A percentile compares a stretch with the other conserved stretches of the same genome.
Evolutionary conservation across 2,797 vertebrate genomes (phyloP).

Genomic region (Halcyon leucocephala): DNA sequence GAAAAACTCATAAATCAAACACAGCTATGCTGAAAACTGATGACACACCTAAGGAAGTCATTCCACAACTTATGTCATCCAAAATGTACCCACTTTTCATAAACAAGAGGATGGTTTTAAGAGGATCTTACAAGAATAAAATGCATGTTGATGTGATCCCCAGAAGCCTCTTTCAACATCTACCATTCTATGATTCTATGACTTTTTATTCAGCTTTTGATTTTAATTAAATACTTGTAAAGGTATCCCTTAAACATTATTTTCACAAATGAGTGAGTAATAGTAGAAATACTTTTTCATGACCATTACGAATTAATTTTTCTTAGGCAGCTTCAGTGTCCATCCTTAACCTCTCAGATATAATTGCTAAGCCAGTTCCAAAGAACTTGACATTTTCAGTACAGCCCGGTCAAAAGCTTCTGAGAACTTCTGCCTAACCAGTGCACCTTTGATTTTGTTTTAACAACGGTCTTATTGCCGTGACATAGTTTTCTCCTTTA

Average conservation of each 20-base stretch:
- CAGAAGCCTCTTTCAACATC: too few species aligned
- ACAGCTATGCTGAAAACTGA: not conserved
- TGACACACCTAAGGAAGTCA: not conserved
- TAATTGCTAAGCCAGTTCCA: not conserved
- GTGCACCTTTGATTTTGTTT: not conserved
- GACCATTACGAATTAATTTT: not conserved
- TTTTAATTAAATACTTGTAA: not conserved
- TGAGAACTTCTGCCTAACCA: not conserved
- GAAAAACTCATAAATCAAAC: not conserved
- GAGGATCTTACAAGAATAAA: not conserved
- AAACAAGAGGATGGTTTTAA: not conserved
- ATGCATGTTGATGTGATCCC: fast-evolving
- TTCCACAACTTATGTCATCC: not conserved
- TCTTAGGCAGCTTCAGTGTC: not conserved
- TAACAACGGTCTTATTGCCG: not conserved
- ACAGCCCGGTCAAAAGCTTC: not conserved
- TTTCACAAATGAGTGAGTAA: not conserved
- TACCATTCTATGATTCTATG: too few species aligned
- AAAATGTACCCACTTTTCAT: not conserved
- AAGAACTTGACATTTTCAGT: not conserved
- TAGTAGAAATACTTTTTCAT: not conserved
- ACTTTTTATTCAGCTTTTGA: not conserved
- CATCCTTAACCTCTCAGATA: not conserved
- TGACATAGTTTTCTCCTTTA: not conserved
- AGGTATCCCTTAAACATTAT: not conserved